Conservation (phyloP, 2,888 invertebrate genomes). For the Cataglyphis cursor region DNA sequence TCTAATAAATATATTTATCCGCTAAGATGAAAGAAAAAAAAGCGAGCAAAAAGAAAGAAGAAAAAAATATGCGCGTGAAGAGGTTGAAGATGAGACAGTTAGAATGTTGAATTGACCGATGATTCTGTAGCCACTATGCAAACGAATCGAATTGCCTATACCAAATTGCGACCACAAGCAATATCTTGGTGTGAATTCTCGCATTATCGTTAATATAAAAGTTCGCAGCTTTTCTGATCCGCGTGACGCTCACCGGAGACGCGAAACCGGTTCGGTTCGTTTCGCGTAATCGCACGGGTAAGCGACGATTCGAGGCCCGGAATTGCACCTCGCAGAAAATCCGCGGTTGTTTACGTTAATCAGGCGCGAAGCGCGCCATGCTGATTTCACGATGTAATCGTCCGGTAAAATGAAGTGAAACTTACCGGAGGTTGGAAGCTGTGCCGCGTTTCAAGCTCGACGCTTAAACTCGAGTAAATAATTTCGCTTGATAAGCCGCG, state of each 20-base stretch:
- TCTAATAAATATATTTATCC: conserved; percentile 44
- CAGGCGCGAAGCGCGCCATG: conserved; percentile 34
- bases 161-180: not conserved
- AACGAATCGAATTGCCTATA: conserved; percentile 2
- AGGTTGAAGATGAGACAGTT: conserved; percentile 6
- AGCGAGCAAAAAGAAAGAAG: not conserved
- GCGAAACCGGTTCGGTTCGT: conserved; percentile 22
- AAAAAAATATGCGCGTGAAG: not conserved
- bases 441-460: not conserved
- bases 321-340: conserved; percentile 28
- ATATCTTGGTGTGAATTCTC: conserved; percentile 37
- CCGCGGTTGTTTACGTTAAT: conserved; percentile 35
- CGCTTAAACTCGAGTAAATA: conserved; percentile 25
- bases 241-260: not conserved
- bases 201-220: conserved; percentile 29
- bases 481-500: conserved; percentile 27
- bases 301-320: conserved; percentile 32
- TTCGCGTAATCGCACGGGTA: conserved; percentile 32
- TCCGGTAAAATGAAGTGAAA: conserved; percentile 5
- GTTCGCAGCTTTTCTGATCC: conserved; percentile 16
- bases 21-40: not conserved
- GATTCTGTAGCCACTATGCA: conserved; percentile 2
- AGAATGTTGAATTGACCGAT: not conserved
- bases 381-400: conserved; percentile 41
- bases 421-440: conserved; percentile 5